These are phyloP conservation scores for Odontophorus gujanensis DNA, from an alignment of 2,113 vertebrate species.

Conservation along the genomic window DNA sequence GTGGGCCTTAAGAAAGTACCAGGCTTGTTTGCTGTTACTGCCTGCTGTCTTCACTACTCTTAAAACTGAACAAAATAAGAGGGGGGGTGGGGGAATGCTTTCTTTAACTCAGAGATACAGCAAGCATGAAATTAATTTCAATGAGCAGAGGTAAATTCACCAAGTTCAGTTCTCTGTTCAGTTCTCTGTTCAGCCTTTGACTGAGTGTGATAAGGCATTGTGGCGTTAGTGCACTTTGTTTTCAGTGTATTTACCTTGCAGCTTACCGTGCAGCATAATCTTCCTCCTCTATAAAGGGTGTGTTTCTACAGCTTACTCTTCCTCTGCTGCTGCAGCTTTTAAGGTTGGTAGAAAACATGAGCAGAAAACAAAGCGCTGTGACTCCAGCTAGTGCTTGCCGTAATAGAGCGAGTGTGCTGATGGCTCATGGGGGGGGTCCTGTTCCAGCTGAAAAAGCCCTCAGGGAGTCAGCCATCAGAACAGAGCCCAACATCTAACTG, in stretches of 20 bases:
- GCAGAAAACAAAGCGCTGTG: background rate
- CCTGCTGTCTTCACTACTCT: background rate
- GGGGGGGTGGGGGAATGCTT: background rate
- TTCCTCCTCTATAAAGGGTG: background rate
- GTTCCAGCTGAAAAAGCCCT: accelerated
- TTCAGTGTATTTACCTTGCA: background rate
- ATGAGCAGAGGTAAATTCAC: background rate
- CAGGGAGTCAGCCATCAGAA: background rate
- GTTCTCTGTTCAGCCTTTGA: background rate
- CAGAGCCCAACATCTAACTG: background rate
- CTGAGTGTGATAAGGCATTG: background rate
- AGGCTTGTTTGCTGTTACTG: background rate
- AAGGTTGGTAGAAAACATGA: accelerated
- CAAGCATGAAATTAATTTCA: background rate
- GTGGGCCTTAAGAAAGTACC: background rate
- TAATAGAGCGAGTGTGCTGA: background rate
- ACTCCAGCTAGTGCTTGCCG: background rate
- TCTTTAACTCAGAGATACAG: background rate
- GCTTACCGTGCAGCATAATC: background rate
- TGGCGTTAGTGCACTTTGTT: background rate
- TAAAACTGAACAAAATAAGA: background rate
- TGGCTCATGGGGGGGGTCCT: background rate
- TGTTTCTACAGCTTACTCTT: background rate
- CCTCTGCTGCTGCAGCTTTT: background rate
- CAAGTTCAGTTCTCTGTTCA: background rate